Evolutionary conservation across 1,140 invertebrate species (phyloP).

Genomic region (Neodiprion lecontei): DNA sequence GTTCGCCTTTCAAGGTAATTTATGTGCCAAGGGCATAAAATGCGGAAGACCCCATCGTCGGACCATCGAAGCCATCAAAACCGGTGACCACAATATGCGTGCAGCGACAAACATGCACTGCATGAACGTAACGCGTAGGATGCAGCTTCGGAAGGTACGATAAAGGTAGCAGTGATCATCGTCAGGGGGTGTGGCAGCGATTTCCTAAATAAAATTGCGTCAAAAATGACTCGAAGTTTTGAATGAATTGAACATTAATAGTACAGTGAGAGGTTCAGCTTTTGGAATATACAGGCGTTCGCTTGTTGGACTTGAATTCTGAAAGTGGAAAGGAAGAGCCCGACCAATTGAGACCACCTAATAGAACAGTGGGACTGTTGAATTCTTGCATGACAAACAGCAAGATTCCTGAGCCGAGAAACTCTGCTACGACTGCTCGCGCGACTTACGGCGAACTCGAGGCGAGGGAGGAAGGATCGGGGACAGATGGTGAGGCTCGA

Average conservation of each 20-base stretch:
- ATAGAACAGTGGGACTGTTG: not conserved
- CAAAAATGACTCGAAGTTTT: not conserved
- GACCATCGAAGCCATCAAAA: not conserved
- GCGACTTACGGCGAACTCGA: not conserved
- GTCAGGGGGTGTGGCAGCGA: not conserved
- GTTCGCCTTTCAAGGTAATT: slow-evolving; percentile 46
- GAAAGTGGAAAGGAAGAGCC: not conserved
- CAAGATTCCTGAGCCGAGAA: not conserved
- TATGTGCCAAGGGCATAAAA: slow-evolving; percentile 50
- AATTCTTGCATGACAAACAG: slow-evolving; percentile 1
- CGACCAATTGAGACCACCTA: not conserved
- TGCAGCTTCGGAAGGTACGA: not conserved
- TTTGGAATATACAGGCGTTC: not conserved
- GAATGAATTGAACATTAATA: too few relatives aligned
- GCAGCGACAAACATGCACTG: not conserved
- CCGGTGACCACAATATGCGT: not conserved
- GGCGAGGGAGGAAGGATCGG: not conserved
- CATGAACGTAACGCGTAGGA: not conserved
- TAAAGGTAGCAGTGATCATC: not conserved
- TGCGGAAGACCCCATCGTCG: not conserved
- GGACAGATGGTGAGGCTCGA: not conserved
- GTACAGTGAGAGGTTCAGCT: not conserved
- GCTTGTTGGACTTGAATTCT: not conserved
- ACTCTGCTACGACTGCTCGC: not conserved
- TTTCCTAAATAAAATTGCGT: not conserved